These are phyloP conservation scores for Mesaphorura yosii DNA, from an alignment of 1,140 invertebrate species.

Conservation along the genomic window DNA sequence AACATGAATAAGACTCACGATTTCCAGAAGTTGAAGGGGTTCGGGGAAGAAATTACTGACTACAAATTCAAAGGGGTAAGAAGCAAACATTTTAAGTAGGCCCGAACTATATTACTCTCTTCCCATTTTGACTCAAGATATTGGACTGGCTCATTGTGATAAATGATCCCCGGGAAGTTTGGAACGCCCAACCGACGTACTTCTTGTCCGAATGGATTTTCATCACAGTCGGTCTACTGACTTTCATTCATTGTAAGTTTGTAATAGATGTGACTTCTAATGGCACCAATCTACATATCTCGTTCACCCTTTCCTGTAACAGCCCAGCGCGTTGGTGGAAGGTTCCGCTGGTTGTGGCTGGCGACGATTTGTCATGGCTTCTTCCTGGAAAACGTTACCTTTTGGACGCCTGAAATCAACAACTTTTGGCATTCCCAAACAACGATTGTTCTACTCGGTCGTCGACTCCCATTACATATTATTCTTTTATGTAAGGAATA, in stretches of 20 bases:
- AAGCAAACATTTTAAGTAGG: not conserved
- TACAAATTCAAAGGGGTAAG: conserved; percentile 29
- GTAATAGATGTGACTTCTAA: too few species aligned
- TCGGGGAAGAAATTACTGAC: conserved; percentile 26
- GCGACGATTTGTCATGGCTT: conserved; percentile 53
- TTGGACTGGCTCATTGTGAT: conserved; percentile 44
- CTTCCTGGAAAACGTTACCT: conserved; percentile 48
- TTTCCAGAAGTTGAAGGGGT: too few species aligned
- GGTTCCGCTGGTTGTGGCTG: conserved; percentile 58
- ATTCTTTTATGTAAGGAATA: conserved; percentile 54
- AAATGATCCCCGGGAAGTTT: conserved; percentile 40
- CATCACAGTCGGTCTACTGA: conserved; percentile 43
- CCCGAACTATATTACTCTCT: not conserved
- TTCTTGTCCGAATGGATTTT: conserved; percentile 44
- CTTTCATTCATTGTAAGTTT: conserved; percentile 45
- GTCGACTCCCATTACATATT: conserved; percentile 56
- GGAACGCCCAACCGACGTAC: conserved; percentile 49
- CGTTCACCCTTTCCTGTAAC: too few species aligned
- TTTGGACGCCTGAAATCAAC: conserved; percentile 51
- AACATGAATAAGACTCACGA: too few species aligned
- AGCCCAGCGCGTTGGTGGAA: conserved; percentile 54
- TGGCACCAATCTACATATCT: too few species aligned
- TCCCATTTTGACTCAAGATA: conserved; percentile 35
- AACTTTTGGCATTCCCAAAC: conserved; percentile 70
- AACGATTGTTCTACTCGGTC: conserved; percentile 54